These are phyloP conservation scores for Coracopsis vasa DNA, from an alignment of 2,113 vertebrate genomes.

Conservation along the genomic window DNA sequence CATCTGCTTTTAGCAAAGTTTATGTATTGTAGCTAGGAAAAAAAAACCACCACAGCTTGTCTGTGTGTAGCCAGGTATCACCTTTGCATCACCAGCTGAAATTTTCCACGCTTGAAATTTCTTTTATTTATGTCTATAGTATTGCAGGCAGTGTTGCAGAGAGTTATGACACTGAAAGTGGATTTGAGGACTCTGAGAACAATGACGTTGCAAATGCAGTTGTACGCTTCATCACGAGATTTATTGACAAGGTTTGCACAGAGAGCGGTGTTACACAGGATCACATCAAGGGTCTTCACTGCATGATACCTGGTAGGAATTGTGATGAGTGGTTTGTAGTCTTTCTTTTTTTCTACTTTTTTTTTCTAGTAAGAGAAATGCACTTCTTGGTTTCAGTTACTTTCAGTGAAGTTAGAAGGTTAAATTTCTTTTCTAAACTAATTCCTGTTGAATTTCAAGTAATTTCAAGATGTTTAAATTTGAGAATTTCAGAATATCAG, in stretches of 20 bases:
- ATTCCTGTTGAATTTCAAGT: neutral
- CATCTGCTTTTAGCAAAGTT: neutral
- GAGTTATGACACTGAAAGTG: slow-evolving; percentile 97
- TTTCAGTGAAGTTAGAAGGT: neutral
- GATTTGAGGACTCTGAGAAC: slow-evolving; percentile 95
- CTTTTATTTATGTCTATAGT: slow-evolving; percentile 68
- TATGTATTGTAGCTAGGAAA: neutral
- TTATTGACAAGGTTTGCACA: slow-evolving; percentile 98
- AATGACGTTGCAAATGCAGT: slow-evolving; percentile 94
- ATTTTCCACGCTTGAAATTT: neutral
- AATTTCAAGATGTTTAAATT: neutral
- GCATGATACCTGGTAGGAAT: slow-evolving; percentile 95
- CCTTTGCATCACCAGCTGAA: neutral
- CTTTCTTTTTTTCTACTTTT: neutral
- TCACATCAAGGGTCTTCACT: slow-evolving; percentile 96
- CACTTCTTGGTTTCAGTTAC: neutral
- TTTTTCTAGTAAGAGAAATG: neutral
- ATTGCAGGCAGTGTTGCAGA: slow-evolving; percentile 97
- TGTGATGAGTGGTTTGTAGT: neutral
- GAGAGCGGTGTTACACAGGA: slow-evolving; percentile 97
- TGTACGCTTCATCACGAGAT: slow-evolving; percentile 91
- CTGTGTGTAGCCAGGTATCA: neutral
- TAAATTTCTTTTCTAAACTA: neutral
- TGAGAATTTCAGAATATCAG: neutral
- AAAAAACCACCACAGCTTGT: fast-evolving